These are phyloP conservation scores for Threskiornis aethiopicus DNA, from an alignment of 2,797 vertebrate species.

Conservation along the genomic window DNA sequence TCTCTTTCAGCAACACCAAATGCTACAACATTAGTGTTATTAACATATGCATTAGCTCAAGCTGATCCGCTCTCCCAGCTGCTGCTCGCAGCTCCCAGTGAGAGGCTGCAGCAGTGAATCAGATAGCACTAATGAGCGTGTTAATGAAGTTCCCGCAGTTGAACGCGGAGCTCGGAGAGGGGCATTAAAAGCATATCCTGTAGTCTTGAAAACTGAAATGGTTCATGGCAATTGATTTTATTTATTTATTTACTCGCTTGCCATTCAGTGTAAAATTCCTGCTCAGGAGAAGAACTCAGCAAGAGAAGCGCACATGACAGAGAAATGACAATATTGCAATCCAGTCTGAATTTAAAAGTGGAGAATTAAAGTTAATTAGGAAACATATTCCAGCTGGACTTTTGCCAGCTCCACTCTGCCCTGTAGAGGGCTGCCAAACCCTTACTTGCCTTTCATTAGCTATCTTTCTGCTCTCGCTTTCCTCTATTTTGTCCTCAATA, in stretches of 20 bases:
- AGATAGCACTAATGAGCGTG: constrained; percentile 57
- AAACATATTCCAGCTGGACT: constrained; percentile 22
- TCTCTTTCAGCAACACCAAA: constrained; percentile 56
- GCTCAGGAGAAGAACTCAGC: neutral
- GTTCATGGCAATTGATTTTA: neutral
- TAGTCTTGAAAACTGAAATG: neutral
- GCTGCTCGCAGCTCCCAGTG: constrained; percentile 36
- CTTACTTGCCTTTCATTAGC: constrained; percentile 1
- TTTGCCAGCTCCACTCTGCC: neutral
- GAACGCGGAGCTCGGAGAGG: constrained; percentile 20
- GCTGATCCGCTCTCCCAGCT: constrained; percentile 38
- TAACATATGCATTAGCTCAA: constrained; percentile 66
- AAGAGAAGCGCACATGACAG: neutral
- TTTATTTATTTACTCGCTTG: neutral
- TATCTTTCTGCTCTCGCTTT: neutral
- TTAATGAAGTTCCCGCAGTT: constrained; percentile 73
- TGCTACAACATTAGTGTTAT: constrained; percentile 54
- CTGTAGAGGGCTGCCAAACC: neutral
- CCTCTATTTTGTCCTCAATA: neutral
- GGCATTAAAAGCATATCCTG: constrained; percentile 34
- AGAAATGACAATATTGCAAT: neutral
- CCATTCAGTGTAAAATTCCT: neutral
- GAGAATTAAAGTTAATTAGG: constrained; percentile 43
- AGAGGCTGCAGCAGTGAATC: constrained; percentile 57
- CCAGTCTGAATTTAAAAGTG: neutral